These are phyloP conservation scores for Sylvilagus floridanus DNA, from an alignment of 2,797 vertebrate genomes.

Conservation along the genomic window DNA sequence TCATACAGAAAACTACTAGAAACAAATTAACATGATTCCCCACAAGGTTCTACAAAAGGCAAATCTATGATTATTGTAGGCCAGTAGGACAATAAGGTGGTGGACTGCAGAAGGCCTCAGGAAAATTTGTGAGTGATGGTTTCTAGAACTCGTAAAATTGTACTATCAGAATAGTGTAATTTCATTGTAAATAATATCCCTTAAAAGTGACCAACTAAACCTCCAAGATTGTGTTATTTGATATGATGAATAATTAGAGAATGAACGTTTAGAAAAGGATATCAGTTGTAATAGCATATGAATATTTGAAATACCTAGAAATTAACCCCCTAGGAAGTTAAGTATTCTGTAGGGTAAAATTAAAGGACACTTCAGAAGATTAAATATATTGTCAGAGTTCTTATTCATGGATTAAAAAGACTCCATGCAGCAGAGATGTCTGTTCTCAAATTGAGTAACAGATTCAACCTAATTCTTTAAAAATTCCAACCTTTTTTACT, in stretches of 20 bases:
- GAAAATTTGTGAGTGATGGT: not conserved
- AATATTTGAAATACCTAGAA: conserved; percentile 1
- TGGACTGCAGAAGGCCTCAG: not conserved
- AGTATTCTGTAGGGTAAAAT: not conserved
- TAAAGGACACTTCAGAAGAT: conserved; percentile 5
- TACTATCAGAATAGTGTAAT: not conserved
- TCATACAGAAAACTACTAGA: not conserved
- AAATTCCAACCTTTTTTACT: not conserved
- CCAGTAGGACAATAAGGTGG: not conserved
- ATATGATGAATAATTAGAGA: conserved; percentile 6
- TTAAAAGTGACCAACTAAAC: not conserved
- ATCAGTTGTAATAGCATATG: not conserved
- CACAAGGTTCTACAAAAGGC: not conserved
- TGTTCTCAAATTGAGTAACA: not conserved
- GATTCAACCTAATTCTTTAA: not conserved
- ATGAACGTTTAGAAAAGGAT: conserved; percentile 29
- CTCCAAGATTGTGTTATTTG: not conserved
- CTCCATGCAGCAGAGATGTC: not conserved
- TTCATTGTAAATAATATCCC: not conserved
- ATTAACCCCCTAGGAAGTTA: conserved; percentile 3
- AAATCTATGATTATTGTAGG: not conserved
- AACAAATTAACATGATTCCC: not conserved
- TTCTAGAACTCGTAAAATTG: not conserved
- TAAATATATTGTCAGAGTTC: not conserved
- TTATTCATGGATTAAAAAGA: not conserved